Evolutionary conservation across 2,888 invertebrate genomes (phyloP).

Genomic region (Pilophorus perplexus): DNA sequence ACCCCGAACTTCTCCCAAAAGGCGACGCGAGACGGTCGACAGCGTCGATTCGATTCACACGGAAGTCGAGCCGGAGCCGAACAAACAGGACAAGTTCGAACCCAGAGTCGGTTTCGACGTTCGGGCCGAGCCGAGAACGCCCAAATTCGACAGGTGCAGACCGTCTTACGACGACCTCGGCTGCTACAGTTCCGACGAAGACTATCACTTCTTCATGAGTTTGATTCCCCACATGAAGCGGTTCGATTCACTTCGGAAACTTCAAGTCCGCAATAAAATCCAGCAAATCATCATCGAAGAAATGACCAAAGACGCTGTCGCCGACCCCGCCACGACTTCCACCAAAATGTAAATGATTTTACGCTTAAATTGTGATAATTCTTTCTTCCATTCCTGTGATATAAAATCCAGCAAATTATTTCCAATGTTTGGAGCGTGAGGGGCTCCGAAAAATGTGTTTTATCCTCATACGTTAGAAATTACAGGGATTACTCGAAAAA

Average conservation of each 20-base stretch:
- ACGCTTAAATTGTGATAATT: too few species aligned
- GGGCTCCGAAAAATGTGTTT: too few species aligned
- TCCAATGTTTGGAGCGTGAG: too few species aligned
- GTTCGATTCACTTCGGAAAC: conserved; percentile 15
- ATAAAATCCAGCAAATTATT: too few species aligned
- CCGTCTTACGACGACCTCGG: neutral
- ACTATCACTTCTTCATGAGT: conserved; percentile 38
- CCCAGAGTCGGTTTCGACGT: neutral
- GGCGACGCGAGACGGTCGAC: conserved; percentile 4
- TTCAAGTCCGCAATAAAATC: conserved; percentile 20
- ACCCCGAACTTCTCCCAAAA: conserved; percentile 7
- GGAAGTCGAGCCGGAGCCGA: neutral
- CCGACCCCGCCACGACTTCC: conserved; percentile 7
- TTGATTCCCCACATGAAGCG: conserved; percentile 31
- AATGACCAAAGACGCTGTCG: conserved; percentile 5
- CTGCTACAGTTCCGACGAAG: conserved; percentile 17
- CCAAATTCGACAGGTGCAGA: too few species aligned
- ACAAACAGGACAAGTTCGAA: neutral
- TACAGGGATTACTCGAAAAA: too few species aligned
- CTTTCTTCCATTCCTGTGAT: too few species aligned
- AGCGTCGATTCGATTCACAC: neutral
- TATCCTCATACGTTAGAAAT: too few species aligned
- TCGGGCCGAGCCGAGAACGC: too few species aligned
- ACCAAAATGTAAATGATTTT: too few species aligned
- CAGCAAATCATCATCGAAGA: conserved; percentile 30